Percentiles rank a stretch among this genome's conserved stretches.
Evolutionary conservation across 2,797 vertebrate genomes (phyloP).

Genomic region (Hippoglossus hippoglossus): DNA sequence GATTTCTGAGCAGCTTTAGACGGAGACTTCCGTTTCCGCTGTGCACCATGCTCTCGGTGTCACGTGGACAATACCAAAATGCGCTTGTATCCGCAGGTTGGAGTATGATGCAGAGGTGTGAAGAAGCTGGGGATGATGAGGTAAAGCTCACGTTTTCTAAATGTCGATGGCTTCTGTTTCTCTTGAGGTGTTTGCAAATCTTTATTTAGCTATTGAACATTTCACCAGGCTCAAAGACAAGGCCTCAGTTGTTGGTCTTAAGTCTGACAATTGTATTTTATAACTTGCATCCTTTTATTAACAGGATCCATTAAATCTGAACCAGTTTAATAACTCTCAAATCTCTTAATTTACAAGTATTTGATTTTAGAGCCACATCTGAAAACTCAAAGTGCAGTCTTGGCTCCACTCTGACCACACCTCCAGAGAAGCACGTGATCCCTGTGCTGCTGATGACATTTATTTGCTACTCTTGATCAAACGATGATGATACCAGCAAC

Average conservation of each 20-base stretch:
- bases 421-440: not conserved
- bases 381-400: too few species aligned
- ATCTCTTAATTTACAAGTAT: too few species aligned
- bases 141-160: not conserved
- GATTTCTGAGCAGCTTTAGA: slow-evolving; percentile 88
- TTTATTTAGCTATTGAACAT: too few species aligned
- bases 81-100: slow-evolving; percentile 15
- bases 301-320: too few species aligned
- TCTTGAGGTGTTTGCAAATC: slow-evolving; percentile 12
- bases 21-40: slow-evolving; percentile 84
- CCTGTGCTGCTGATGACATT: slow-evolving; percentile 89
- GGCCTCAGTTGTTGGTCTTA: too few species aligned
- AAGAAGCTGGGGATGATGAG: accelerated
- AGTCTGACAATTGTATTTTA: too few species aligned
- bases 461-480: slow-evolving; percentile 99
- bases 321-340: too few species aligned
- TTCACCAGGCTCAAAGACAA: too few species aligned
- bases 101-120: accelerated
- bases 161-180: slow-evolving; percentile 24
- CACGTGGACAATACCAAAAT: not conserved
- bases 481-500: slow-evolving; percentile 88
- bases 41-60: accelerated
- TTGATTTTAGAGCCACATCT: too few species aligned
- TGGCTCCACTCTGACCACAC: not conserved
- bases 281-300: too few species aligned